Evolutionary conservation across 2,888 invertebrate genomes (phyloP).

Genomic region (Camptogramma bilineatum): DNA sequence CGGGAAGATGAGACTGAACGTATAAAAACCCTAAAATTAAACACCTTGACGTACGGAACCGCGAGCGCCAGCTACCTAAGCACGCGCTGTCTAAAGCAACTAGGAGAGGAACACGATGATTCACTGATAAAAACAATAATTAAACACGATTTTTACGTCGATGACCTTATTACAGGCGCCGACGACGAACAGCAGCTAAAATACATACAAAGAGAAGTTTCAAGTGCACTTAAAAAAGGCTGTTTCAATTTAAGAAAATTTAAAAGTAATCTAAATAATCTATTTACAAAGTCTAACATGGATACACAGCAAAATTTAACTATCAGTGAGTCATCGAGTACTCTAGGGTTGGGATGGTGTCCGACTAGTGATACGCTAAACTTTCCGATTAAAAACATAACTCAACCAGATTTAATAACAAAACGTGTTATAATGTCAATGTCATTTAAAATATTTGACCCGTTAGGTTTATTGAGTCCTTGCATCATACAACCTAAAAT

Average conservation of each 20-base stretch:
- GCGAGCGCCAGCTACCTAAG: conserved; percentile 44
- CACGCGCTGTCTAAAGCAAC: conserved; percentile 46
- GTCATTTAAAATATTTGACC: conserved; percentile 41
- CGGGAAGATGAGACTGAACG: conserved; percentile 36
- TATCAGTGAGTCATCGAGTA: conserved; percentile 43
- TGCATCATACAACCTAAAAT: conserved; percentile 34
- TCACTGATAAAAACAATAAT: conserved; percentile 41
- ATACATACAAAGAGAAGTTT: conserved; percentile 28
- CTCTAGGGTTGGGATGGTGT: conserved; percentile 39
- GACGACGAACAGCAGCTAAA: conserved; percentile 27
- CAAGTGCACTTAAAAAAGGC: conserved; percentile 24
- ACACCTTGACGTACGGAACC: conserved; percentile 57
- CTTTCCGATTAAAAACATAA: conserved; percentile 40
- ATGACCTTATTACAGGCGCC: conserved; percentile 46
- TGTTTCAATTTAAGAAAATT: conserved; percentile 38
- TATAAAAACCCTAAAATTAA: conserved; percentile 38
- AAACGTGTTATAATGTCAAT: conserved; percentile 35
- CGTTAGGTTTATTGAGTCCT: no score
- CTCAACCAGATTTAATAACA: conserved; percentile 13
- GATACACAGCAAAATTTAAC: conserved; percentile 36
- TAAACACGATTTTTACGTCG: conserved; percentile 45
- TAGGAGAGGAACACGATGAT: conserved; percentile 44
- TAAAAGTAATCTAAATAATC: neutral
- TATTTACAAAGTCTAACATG: conserved; percentile 22
- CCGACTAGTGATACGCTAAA: conserved; percentile 31